A percentile compares a stretch with the other conserved stretches of the same genome.
Conservation (phyloP, 2,113 vertebrate genomes). For the Pampusana beccarii region DNA sequence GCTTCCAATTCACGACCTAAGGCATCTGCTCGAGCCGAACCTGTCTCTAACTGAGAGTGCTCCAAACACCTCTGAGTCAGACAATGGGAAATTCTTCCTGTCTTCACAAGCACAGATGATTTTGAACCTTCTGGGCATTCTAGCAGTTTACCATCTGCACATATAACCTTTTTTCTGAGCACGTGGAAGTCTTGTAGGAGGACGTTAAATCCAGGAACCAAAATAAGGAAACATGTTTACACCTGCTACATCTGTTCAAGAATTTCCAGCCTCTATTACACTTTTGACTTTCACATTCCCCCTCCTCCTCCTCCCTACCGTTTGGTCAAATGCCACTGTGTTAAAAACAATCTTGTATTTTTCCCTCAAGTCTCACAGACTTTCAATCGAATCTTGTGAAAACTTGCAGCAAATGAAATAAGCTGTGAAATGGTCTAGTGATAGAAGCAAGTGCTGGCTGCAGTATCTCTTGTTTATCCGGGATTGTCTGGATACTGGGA, state of each 20-base stretch:
- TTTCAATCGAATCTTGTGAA: constrained; percentile 28
- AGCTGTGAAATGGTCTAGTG: background rate
- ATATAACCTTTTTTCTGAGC: constrained; percentile 67
- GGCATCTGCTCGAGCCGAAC: constrained; percentile 71
- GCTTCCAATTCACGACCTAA: constrained; percentile 57
- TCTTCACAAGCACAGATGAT: constrained; percentile 75
- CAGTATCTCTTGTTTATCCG: constrained; percentile 1
- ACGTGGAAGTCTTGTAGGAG: constrained; percentile 73
- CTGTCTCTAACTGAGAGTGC: constrained; percentile 67
- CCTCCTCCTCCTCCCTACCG: background rate
- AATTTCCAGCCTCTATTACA: constrained; percentile 52
- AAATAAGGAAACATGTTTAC: constrained; percentile 77
- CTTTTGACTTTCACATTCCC: constrained; percentile 42
- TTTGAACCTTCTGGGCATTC: constrained; percentile 82
- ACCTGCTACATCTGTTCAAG: constrained; percentile 74
- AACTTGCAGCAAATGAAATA: constrained; percentile 36
- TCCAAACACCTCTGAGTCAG: constrained; percentile 80
- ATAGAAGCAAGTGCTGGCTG: constrained; percentile 15
- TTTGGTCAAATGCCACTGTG: constrained; percentile 42
- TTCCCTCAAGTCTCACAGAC: constrained; percentile 39
- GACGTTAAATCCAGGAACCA: constrained; percentile 73
- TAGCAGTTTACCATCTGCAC: constrained; percentile 81
- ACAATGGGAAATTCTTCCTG: constrained; percentile 59
- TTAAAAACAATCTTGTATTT: constrained; percentile 53
- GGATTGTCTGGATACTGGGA: background rate